These are phyloP conservation scores for Gnathonemus echidnorhynchus DNA, from an alignment of 2,113 vertebrate genomes.

Conservation along the genomic window DNA sequence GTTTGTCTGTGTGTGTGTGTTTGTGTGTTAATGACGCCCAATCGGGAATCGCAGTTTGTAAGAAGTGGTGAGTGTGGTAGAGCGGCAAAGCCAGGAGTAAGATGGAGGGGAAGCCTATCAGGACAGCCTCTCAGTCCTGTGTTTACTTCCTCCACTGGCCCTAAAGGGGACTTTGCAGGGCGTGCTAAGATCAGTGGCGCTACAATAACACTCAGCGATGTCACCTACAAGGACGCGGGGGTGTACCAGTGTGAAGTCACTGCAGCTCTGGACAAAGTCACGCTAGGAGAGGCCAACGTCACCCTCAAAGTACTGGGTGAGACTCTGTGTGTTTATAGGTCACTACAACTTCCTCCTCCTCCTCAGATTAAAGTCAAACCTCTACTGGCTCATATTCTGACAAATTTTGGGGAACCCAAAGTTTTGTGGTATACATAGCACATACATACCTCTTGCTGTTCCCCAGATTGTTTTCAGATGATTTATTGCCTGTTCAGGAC, in stretches of 20 bases:
- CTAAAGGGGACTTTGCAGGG: slow-evolving; percentile 66
- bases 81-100: neutral
- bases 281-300: slow-evolving; percentile 75
- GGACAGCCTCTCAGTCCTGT: neutral
- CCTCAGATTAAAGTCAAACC: neutral
- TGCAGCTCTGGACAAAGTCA: slow-evolving; percentile 59
- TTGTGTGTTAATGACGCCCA: neutral
- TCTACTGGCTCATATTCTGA: neutral
- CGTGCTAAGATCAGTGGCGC: slow-evolving; percentile 76
- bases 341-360: neutral
- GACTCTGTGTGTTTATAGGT: neutral
- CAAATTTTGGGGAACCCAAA: neutral
- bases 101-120: slow-evolving; percentile 26
- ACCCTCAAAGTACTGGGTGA: slow-evolving; percentile 81
- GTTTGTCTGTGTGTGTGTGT: neutral
- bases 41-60: neutral
- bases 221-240: slow-evolving; percentile 80
- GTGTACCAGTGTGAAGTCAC: slow-evolving; percentile 91
- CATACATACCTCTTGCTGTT: neutral
- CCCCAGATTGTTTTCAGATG: neutral
- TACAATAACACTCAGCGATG: slow-evolving; percentile 71
- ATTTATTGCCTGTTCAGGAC: neutral
- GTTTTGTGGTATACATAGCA: neutral
- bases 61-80: neutral
- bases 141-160: slow-evolving; percentile 24